A percentile compares a stretch with the other conserved stretches of the same genome.
These are phyloP conservation scores for Propithecus perrieri DNA, from an alignment of 2,797 vertebrate genomes.

Conservation along the genomic window DNA sequence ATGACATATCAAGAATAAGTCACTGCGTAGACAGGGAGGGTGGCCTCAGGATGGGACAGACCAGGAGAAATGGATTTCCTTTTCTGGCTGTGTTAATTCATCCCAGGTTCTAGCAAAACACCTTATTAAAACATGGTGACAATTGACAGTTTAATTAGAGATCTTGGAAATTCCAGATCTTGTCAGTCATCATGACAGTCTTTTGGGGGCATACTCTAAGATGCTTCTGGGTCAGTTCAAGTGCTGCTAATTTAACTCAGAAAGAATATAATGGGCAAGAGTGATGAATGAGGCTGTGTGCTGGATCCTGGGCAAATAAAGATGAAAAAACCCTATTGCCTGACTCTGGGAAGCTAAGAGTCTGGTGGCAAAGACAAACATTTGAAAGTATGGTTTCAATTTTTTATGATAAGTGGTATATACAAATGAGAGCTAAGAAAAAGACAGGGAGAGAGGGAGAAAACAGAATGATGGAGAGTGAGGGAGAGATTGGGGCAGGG, in stretches of 20 bases:
- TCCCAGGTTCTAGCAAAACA: not conserved
- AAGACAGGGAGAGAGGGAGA: not conserved
- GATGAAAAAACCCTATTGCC: not conserved
- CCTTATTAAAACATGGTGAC: not conserved
- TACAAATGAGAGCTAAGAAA: not conserved
- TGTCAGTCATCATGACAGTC: not conserved
- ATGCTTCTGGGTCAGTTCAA: not conserved
- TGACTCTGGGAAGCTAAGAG: not conserved
- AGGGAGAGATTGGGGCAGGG: no score
- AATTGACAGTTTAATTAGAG: not conserved
- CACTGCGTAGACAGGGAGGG: not conserved
- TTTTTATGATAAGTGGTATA: not conserved
- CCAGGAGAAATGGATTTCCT: not conserved
- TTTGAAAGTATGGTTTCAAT: not conserved
- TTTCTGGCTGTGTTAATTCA: not conserved
- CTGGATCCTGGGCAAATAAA: not conserved
- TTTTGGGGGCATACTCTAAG: not conserved
- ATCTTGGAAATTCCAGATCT: not conserved
- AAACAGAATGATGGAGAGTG: not conserved
- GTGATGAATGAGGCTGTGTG: accelerated
- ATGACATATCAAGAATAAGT: not conserved
- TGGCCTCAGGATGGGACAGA: not conserved
- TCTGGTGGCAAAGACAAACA: not conserved
- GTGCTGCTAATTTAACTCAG: not conserved
- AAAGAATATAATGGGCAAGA: not conserved